These are phyloP conservation scores for Lanistes nyassanus DNA, from an alignment of 1,140 invertebrate species.

Conservation along the genomic window DNA sequence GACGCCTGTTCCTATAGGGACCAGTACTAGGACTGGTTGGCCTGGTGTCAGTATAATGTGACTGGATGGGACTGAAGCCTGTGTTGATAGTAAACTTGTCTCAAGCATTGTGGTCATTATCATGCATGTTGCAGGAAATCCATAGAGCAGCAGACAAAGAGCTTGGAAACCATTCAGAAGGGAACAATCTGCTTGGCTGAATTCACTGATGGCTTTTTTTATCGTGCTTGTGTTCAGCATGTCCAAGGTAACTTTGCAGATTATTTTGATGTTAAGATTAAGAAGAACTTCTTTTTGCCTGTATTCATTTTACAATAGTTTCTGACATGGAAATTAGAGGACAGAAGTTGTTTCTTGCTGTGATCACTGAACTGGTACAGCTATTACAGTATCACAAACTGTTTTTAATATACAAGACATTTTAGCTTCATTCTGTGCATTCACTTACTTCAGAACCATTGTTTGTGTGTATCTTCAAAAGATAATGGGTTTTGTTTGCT, in stretches of 20 bases:
- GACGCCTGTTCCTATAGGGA: no score
- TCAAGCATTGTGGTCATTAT: no score
- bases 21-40: no score
- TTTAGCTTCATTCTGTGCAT: neutral
- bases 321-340: no score
- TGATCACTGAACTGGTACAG: neutral
- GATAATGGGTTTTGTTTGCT: neutral
- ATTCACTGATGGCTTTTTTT: conserved; percentile 33
- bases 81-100: no score
- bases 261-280: neutral
- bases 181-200: conserved; percentile 32
- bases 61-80: no score
- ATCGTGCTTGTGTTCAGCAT: conserved; percentile 33
- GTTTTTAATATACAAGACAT: neutral
- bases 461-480: neutral
- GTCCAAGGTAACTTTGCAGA: conserved; percentile 8
- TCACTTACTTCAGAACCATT: neutral
- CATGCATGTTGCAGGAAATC: neutral
- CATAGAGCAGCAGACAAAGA: neutral
- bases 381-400: neutral
- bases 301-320: neutral
- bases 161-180: conserved; percentile 2
- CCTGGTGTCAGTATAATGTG: no score
- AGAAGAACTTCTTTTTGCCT: neutral
- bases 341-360: neutral